Base-by-base conservation (phyloP, 2,113 vertebrate species). In the Neodon shergylaensis region DNA sequence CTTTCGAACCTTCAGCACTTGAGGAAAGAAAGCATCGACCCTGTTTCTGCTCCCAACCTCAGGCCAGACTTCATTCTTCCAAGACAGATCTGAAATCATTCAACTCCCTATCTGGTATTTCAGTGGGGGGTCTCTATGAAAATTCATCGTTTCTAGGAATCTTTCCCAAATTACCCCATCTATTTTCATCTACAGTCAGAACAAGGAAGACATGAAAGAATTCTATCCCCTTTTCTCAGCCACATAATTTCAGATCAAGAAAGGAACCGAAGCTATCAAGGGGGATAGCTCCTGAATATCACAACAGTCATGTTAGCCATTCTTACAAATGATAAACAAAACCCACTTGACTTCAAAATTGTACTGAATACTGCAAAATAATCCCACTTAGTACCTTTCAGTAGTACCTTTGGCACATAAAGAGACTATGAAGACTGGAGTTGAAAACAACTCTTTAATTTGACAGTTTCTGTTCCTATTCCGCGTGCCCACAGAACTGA, bases 251-350 rank as follows among this genome's bases (percentile, higher is more conserved):
- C 4, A 19, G 54, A 61, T 49, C 33, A 82, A 72, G 70, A 72
- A n/a, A 72, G 70, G 70, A n/a, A 39, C 70, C n/a, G 70, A 72
- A 21, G 70, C 70, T 72, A 63, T 58, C n/a, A 77, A 3, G n/a
- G 17, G n/a, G 21, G 87, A n/a, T 36, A 47, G 36, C 49, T 87
- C 26, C 5, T 47, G n/a, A 70, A 61, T 24, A 68, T 11, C 17
- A 33, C 3, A 65, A 66, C 21, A 73, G 79, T 72, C 54, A 12
- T 31, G 52, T 14, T 22, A 28, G 61, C 28, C 49, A 65, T 78
- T 94, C 70, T 95, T 52, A 92, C 12, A 76, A 93, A 92, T 44
- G 73, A 87, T 58, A 94, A 66, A 47, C 19, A 58, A 73, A 92
- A 79, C 17, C 17, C 24, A n/a, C 68, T 85, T 44, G 70, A 85